Conservation (phyloP, 2,888 invertebrate genomes). For the Thymelicus acteon region DNA sequence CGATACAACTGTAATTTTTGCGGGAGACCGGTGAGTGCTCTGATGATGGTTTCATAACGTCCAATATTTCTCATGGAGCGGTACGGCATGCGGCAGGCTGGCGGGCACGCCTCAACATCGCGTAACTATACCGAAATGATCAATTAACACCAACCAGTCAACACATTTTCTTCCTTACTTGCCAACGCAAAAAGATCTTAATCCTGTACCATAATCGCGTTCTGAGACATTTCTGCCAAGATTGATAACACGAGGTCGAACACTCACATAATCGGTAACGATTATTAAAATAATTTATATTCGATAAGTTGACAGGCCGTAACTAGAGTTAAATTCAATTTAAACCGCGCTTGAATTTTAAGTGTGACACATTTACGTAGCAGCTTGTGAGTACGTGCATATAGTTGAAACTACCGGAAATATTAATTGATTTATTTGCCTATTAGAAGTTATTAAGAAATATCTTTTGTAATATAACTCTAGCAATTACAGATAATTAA, state of each 20-base stretch:
- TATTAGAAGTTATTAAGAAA: constrained; percentile 8
- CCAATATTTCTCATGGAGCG: constrained; percentile 58
- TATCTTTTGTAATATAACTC: background rate
- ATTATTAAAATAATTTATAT: constrained; percentile 79
- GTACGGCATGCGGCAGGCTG: constrained; percentile 53
- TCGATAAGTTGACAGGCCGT: constrained; percentile 74
- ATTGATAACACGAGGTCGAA: constrained; percentile 68
- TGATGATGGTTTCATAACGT: constrained; percentile 65
- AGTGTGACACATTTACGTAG: constrained; percentile 66
- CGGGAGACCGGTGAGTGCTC: constrained; percentile 50
- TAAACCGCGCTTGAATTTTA: constrained; percentile 61
- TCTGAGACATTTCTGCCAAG: constrained; percentile 60
- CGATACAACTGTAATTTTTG: constrained; percentile 39
- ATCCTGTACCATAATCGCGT: constrained; percentile 61
- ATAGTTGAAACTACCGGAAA: constrained; percentile 47
- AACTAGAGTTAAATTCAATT: constrained; percentile 69
- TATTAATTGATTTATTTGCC: constrained; percentile 38
- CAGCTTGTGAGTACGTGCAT: constrained; percentile 49
- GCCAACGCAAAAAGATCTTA: constrained; percentile 68
- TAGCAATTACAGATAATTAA: background rate
- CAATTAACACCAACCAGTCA: constrained; percentile 61
- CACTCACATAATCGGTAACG: constrained; percentile 77
- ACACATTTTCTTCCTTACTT: constrained; percentile 70
- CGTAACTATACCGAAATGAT: constrained; percentile 52
- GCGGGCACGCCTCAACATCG: constrained; percentile 61